Evolutionary conservation across 2,888 invertebrate genomes (phyloP).

Genomic region (Lithophane semibrunnea): DNA sequence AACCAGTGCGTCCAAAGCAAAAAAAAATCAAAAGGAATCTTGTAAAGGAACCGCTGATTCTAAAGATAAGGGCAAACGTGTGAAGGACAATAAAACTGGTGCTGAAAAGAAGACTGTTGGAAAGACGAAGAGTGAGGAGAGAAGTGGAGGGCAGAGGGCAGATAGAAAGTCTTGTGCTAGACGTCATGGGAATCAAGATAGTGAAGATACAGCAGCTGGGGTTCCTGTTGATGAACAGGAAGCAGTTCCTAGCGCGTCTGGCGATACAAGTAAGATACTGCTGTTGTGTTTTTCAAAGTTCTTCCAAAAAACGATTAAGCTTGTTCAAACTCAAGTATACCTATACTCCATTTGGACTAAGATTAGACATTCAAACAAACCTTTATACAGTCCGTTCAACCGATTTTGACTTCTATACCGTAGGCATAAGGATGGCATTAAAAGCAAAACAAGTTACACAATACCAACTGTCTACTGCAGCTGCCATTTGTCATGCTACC

Average conservation of each 20-base stretch:
- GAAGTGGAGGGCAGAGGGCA: conserved; percentile 11
- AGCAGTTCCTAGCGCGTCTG: conserved; percentile 21
- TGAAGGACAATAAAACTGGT: conserved; percentile 30
- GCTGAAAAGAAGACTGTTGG: conserved; percentile 18
- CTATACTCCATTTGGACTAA: too few species aligned
- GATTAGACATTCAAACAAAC: too few species aligned
- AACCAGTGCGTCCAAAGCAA: conserved; percentile 52
- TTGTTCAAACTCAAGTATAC: background rate
- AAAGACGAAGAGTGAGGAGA: conserved; percentile 7
- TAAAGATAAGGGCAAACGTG: conserved; percentile 20
- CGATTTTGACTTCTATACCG: too few species aligned
- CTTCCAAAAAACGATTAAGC: background rate
- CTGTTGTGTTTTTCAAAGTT: background rate
- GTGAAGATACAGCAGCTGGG: background rate
- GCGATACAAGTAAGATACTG: conserved; percentile 35
- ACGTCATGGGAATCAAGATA: conserved; percentile 12
- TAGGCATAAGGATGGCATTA: too few species aligned
- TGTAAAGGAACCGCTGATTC: conserved; percentile 7
- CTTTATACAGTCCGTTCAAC: too few species aligned
- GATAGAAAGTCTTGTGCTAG: conserved; percentile 32
- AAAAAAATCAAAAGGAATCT: conserved; percentile 21
- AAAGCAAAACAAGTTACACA: too few species aligned
- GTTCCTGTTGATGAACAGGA: conserved; percentile 5
- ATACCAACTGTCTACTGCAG: too few species aligned
- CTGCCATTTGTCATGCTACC: too few species aligned